These are phyloP conservation scores for Sminthopsis crassicaudata DNA, from an alignment of 2,113 vertebrate species.

Conservation along the genomic window DNA sequence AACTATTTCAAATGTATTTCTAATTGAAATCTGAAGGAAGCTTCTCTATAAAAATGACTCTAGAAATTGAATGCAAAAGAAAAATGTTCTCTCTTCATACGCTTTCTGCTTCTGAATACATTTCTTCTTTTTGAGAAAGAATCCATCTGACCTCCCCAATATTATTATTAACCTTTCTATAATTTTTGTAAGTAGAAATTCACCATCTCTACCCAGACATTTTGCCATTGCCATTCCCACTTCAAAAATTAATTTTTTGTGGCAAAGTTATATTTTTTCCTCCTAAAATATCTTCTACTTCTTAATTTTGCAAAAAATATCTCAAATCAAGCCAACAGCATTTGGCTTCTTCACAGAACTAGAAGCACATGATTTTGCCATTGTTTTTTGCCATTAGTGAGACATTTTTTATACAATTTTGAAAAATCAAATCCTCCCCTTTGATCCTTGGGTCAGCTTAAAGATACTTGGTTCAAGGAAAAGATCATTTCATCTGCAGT, in stretches of 20 bases:
- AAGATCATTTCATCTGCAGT: background rate
- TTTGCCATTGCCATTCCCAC: conserved; percentile 53
- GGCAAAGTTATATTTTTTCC: conserved; percentile 47
- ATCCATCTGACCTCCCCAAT: conserved; percentile 58
- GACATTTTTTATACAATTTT: background rate
- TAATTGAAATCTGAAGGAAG: conserved; percentile 24
- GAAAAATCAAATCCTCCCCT: background rate
- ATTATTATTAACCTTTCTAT: conserved; percentile 65
- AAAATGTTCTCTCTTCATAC: conserved; percentile 37
- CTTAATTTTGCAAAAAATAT: conserved; percentile 45
- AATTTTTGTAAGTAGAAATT: conserved; percentile 59
- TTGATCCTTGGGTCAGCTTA: background rate
- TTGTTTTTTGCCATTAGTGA: background rate
- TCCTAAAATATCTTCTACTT: conserved; percentile 61
- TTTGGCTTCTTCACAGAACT: conserved; percentile 13
- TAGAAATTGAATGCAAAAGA: conserved; percentile 55
- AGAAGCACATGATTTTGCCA: conserved; percentile 7
- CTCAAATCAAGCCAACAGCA: conserved; percentile 24
- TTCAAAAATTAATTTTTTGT: conserved; percentile 59
- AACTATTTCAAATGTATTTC: conserved; percentile 28
- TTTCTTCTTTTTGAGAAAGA: conserved; percentile 48
- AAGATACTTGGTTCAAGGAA: background rate
- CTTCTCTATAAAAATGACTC: conserved; percentile 43
- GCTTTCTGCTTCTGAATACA: conserved; percentile 42
- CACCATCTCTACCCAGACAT: conserved; percentile 57